Evolutionary conservation across 35 echinoderm and acorn worm genomes (phyloP), one percentile per base, ranked within the genome.

Genomic region (Hemicentrotus pulcherrimus): DNA sequence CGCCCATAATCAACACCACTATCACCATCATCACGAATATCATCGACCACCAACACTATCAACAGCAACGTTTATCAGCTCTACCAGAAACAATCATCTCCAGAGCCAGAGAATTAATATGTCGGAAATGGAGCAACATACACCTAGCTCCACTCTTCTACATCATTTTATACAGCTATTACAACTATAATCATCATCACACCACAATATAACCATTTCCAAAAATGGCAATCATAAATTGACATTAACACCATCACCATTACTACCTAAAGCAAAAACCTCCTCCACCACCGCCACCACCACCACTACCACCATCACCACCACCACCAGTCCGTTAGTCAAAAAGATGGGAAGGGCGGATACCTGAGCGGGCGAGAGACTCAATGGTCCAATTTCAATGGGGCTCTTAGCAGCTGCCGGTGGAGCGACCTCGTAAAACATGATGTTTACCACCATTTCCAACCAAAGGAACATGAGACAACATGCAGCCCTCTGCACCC

Each of bases 381-480:
- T 99, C 86, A 99, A 92, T 22, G 98, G 98, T 35, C 98, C 98
- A 46, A 99, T 86, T 32, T 97, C 96, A 41, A 99, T 91, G 32
- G 98, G 95, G n/a, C 95, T 95, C 0, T 70, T 30, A 16, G 98
- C 89, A 4, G 91, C 86, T 1, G 97, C 13, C 2, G 98, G 96
- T 0, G 98, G 98, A 6, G 88, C 86, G 7, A 96, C 61, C 87
- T 96, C 92, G 70, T 99, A 99, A 71, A 91, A 99, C 98, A 99
- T 99, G 70, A 99, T 99, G 95, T 98, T 98, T 13, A 98, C 98
- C 60, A 99, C 59, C 98, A 99, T 99, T 93, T 99, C 98, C 60
- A 99, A 58, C 98, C 98, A 99, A 15, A 99, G 86, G 28, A 96
- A 94, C 98, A 99, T 99, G 94, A 99, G 92, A 59, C 98, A 99